These are phyloP conservation scores for Drosophila lini DNA, from an alignment of 1,140 invertebrate genomes.

Conservation along the genomic window DNA sequence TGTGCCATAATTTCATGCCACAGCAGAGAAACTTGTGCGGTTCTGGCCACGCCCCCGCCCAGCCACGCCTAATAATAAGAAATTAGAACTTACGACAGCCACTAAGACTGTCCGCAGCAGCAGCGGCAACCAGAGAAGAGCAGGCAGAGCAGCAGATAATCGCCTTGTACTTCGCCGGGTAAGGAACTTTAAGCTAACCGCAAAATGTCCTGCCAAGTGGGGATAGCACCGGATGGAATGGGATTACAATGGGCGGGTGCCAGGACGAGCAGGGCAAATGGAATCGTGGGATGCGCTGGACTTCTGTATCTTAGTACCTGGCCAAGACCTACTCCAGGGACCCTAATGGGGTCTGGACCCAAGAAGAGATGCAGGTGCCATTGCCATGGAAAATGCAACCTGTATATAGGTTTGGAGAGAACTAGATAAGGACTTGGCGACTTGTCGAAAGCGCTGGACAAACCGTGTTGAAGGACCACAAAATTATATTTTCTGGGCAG, in stretches of 20 bases:
- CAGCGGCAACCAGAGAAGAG: slow-evolving; percentile 10
- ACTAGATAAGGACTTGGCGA: not conserved
- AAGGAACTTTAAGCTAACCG: slow-evolving; percentile 70
- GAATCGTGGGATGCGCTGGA: slow-evolving; percentile 32
- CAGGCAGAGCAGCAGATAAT: slow-evolving; percentile 37
- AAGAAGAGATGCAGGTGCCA: not conserved
- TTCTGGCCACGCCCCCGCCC: slow-evolving; percentile 14
- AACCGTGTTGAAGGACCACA: not conserved
- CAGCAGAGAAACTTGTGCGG: slow-evolving; percentile 76
- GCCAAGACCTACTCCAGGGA: slow-evolving; percentile 1
- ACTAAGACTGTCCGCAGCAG: slow-evolving; percentile 78
- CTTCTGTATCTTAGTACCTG: slow-evolving; percentile 47
- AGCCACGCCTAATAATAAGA: slow-evolving; percentile 81
- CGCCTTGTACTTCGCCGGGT: slow-evolving; percentile 66
- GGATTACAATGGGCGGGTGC: not conserved
- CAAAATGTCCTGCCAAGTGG: slow-evolving; percentile 59
- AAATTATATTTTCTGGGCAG: too few species aligned
- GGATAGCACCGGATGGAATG: slow-evolving; percentile 19
- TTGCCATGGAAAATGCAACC: not conserved
- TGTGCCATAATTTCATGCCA: slow-evolving; percentile 79
- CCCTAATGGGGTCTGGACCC: not conserved
- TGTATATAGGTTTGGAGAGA: not conserved
- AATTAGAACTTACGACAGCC: slow-evolving; percentile 82
- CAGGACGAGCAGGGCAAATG: slow-evolving; percentile 16
- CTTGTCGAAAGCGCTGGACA: not conserved